Percentiles rank a stretch among this genome's conserved stretches.
Evolutionary conservation across 2,888 invertebrate species (phyloP).

Genomic region (Exephanes ischioxanthus): DNA sequence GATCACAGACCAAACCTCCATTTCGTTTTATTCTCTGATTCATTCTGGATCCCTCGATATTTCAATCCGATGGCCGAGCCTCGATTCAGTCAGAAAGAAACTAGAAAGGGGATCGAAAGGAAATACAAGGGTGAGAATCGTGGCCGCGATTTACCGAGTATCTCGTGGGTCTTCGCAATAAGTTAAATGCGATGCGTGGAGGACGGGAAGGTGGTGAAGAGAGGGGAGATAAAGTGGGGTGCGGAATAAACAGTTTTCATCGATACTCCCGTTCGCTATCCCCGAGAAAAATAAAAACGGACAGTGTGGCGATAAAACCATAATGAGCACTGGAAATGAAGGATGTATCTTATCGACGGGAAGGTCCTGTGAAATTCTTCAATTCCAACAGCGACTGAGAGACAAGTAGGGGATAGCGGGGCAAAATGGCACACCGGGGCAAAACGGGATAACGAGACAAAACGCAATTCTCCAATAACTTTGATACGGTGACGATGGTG

Average conservation of each 20-base stretch:
- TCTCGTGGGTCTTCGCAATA: constrained; percentile 66
- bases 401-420: neutral
- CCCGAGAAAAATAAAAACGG: neutral
- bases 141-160: constrained; percentile 48
- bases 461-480: too few species aligned
- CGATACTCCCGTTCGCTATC: constrained; percentile 25
- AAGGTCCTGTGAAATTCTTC: constrained; percentile 2
- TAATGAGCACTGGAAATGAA: constrained; percentile 28
- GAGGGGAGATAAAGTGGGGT: constrained; percentile 52
- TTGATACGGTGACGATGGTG: too few species aligned
- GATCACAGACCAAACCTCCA: constrained; percentile 50
- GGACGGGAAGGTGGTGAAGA: constrained; percentile 47
- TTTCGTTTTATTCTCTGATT: constrained; percentile 57
- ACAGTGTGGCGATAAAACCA: constrained; percentile 51
- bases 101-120: neutral
- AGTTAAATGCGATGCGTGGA: constrained; percentile 69
- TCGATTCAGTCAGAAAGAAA: constrained; percentile 54
- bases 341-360: constrained; percentile 19
- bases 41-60: constrained; percentile 71
- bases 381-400: constrained; percentile 13
- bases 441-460: too few species aligned
- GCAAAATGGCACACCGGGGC: too few species aligned
- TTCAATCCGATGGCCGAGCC: constrained; percentile 73
- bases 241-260: constrained; percentile 26
- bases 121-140: constrained; percentile 32